phyloP scores from a whole-genome alignment of 2,888 invertebrate genomes.

The Stenchaetothrips biformis region DNA sequence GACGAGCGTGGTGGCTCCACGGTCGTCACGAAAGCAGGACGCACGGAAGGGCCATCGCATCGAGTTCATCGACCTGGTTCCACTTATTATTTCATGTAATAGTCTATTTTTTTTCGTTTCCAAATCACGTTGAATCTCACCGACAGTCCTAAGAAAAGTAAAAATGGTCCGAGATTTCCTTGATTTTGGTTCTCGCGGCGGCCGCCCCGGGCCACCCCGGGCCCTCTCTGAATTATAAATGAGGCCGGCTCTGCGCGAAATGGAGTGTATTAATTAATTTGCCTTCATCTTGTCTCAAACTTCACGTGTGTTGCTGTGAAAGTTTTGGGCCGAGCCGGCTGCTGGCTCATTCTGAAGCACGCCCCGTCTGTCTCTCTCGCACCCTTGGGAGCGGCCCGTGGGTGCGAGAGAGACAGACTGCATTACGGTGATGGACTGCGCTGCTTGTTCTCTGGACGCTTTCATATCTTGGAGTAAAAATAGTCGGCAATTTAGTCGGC shows the following conservation, averaged over 20 bases:
- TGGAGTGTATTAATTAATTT: not conserved
- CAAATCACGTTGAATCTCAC: too few relatives aligned
- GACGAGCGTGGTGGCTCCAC: too few relatives aligned
- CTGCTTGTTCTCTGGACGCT: too few relatives aligned
- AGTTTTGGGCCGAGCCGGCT: not conserved
- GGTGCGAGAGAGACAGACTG: not conserved
- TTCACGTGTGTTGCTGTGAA: slow-evolving; percentile 12
- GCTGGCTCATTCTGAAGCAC: too few relatives aligned
- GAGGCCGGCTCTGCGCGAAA: not conserved
- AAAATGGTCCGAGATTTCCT: not conserved
- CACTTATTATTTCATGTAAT: not conserved
- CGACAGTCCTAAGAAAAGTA: too few relatives aligned
- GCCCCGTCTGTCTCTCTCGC: not conserved
- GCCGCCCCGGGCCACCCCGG: not conserved
- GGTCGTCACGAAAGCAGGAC: not conserved
- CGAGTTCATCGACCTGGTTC: not conserved
- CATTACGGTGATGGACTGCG: too few relatives aligned
- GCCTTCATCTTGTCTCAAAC: not conserved
- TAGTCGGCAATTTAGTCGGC: too few relatives aligned
- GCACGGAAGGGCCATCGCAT: not conserved
- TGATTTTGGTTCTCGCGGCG: not conserved
- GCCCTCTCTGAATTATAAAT: not conserved
- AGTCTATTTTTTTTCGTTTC: not conserved
- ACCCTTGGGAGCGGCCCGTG: not conserved
- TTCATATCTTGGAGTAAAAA: too few relatives aligned